Base-by-base conservation (phyloP, 2,888 invertebrate genomes). In the Cerceris ruficornis region DNA sequence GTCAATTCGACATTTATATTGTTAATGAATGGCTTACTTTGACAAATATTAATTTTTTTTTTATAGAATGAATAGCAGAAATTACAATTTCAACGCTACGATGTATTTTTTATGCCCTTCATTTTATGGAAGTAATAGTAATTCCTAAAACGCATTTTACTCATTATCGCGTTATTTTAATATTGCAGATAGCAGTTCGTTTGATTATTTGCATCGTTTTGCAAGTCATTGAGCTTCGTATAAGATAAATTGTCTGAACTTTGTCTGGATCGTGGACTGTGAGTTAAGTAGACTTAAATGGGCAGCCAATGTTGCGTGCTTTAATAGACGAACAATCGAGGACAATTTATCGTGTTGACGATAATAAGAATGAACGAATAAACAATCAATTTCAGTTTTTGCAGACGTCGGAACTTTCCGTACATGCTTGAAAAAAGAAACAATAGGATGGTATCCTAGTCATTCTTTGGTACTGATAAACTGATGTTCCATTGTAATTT, bases 211-310 rank as follows among this genome's bases (percentile, higher is more conserved):
- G 13, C 17, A 2, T 8, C 7, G 5, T 15, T 52, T 14, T 46
- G 15, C 15, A 52, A 52, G 52, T 66, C 46, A 52, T 11, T 49
- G 7, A 8, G 5, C 46, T 46, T 57, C 41, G 15, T 7, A 13
- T n/a, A 15, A 49, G 42, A 61, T 68, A 59, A 11, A 70, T 15
- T 17, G 43, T 61, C 17, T 55, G 69, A 42, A 70, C 62, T 69
- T 75, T 59, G 62, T 50, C 58, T 67, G 49, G 15, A 28, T 42
- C 7, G 54, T 73, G 67, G 50, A 75, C 70, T 62, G 50, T 60
- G 75, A 7, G 50, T 59, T 41, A 41, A 55, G 9, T 7, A 62
- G 65, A 50, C 67, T 77, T 66, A 77, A 77, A 68, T 67, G 59
- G 39, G 15, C 28, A 58, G 69, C 55, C 58, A 70, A 74, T 46